phyloP scores from a whole-genome alignment of 2,797 vertebrate species.

The Sylvia borin region DNA sequence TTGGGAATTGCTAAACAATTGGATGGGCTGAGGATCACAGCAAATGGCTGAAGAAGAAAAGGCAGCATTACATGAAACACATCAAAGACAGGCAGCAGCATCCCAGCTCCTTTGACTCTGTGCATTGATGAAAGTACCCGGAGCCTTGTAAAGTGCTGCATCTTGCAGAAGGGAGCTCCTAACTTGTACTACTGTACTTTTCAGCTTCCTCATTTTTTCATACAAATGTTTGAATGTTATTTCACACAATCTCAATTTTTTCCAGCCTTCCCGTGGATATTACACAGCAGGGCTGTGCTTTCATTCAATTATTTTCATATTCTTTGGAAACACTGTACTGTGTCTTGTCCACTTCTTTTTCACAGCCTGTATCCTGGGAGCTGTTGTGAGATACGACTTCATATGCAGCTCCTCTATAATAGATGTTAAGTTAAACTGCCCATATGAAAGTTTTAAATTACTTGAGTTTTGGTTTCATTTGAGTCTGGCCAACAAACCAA shows the following conservation, averaged over 20 bases:
- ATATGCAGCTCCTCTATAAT: not conserved
- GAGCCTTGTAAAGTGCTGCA: not conserved
- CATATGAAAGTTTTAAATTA: conserved; percentile 1
- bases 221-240: not conserved
- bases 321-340: not conserved
- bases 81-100: not conserved
- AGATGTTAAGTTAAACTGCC: not conserved
- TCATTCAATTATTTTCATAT: not conserved
- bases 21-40: not conserved
- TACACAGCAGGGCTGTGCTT: not conserved
- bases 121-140: not conserved
- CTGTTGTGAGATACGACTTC: not conserved
- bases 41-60: not conserved
- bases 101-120: not conserved
- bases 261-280: not conserved
- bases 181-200: not conserved
- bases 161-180: not conserved
- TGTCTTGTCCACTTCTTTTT: not conserved
- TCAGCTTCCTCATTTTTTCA: not conserved
- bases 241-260: not conserved
- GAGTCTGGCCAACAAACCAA: not conserved
- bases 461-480: conserved; percentile 41
- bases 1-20: not conserved
- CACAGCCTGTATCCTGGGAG: not conserved
- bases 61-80: rapidly evolving